Evolutionary conservation across 2,797 vertebrate species (phyloP).

Genomic region (Prionace glauca): DNA sequence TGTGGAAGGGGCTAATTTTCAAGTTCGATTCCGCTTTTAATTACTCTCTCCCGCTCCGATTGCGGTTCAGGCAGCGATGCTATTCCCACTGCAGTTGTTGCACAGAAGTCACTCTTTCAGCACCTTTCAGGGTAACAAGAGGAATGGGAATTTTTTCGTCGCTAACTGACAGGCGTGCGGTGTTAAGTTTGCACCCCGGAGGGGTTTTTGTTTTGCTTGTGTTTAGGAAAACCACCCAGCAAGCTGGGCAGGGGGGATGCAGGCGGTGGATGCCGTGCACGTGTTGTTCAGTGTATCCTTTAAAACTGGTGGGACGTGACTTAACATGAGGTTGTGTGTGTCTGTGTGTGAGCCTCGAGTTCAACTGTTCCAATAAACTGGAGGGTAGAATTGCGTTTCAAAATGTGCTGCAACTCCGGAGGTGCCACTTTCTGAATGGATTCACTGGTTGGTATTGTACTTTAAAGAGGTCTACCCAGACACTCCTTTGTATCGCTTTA

Average conservation of each 20-base stretch:
- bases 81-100: not conserved
- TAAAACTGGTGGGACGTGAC: not conserved
- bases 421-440: not conserved
- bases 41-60: not conserved
- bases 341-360: not conserved
- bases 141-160: not conserved
- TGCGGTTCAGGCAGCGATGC: not conserved
- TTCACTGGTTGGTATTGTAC: not conserved
- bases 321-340: no score
- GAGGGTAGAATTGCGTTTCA: not conserved
- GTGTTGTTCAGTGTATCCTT: not conserved
- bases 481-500: not conserved
- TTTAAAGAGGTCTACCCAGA: not conserved
- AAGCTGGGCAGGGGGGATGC: not conserved
- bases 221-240: not conserved
- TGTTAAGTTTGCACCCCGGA: not conserved
- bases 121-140: not conserved
- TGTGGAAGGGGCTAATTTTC: not conserved
- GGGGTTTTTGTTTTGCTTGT: not conserved
- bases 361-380: not conserved
- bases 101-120: not conserved
- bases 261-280: not conserved
- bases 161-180: not conserved
- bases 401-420: not conserved
- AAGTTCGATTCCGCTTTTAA: not conserved